Evolutionary conservation across 1,140 invertebrate genomes (phyloP), one percentile per base, ranked within the genome.

Genomic region (Drosophila nigromelanica): DNA sequence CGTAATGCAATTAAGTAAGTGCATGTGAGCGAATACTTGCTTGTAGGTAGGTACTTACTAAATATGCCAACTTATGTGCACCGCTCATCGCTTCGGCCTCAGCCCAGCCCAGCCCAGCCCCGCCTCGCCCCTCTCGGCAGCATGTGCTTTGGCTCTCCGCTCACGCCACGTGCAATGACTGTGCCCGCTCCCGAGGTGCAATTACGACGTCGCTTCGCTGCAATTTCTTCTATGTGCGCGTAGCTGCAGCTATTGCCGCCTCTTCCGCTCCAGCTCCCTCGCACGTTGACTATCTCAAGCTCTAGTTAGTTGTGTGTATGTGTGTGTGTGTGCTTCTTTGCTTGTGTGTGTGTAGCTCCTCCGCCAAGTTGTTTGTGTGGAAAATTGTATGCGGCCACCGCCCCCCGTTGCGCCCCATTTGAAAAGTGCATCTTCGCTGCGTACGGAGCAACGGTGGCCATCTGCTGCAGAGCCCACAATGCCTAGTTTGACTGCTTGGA

Each of bases 201-300:
- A 82, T 86, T 82, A 86, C 74, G 62, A 59, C 78, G 62, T 56
- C 50, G 60, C 78, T 59, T 60, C 55, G 51, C 70, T 75, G 76
- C 82, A 87, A 87, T 89, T 87, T 87, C 83, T 87, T 87, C 82
- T 87, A 87, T 81, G 83, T 78, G 78, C 82, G 73, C 74, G 81
- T 85, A 73, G 78, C 39, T 63, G 74, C 78, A 74, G 73, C 73
- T 81, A 78, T 76, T 48, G 60, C 58, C 21, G 33, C 56, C 56
- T 60, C 56, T 61, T 8, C 50, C 33, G 8, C 30, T 4, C 50
- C 30, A 10, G 24, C 40, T 35, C 55, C 39, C 56, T 66, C 18
- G 6, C 21, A 39, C 60, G 37, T 61, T 63, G 40, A 33, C 45
- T 58, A 64, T 68, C 48, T 37, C 45, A 64, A 42, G 58, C 47